Evolutionary conservation across 2,888 invertebrate genomes (phyloP), one percentile per base, ranked within the genome.

Genomic region (Heliconius erato): DNA sequence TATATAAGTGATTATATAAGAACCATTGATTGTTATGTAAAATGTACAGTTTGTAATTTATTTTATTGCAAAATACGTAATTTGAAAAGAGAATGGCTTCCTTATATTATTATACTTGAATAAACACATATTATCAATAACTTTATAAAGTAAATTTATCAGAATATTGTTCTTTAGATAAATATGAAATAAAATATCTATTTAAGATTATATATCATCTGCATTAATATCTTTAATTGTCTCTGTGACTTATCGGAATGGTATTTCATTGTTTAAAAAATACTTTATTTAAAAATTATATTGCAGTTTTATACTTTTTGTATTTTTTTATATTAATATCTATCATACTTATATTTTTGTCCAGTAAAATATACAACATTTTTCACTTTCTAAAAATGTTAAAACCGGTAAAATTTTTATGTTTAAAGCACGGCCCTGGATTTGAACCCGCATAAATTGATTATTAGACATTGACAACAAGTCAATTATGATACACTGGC

Each of bases 221-320:
- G n/a, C n/a, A 71, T 71, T 71, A 72, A 16, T 72, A 72, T 72
- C 44, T 44, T 44, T 72, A n/a, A 72, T 72, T 44, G 44, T 6
- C 14, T n/a, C n/a, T 44, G 40, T 26, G 14, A n/a, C 16, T 44
- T 44, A 72, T 44, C 35, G 35, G 6, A 72, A 3, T 6, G 14
- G 14, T 14, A 14, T 26, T 71, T 44, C 6, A 69, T 71, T 44
- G 44, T 71, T n/a, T 11, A 71, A 71, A 32, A 68, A 69, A 11
- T 0, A 23, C 5, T 19, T 19, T 49, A 16, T 16, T 49, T 16
- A 16, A 14, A 49, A 49, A 49, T 5, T 5, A 4, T 49, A 49
- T 5, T 16, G 16, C 16, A 5, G 49, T 1, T 16, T 49, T 49
- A 16, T 14, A 49, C 2, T 54, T 54, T 54, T 54, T 19, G 19